Base-by-base conservation (phyloP, 2,113 vertebrate species). In the Emydura subglobosa region DNA sequence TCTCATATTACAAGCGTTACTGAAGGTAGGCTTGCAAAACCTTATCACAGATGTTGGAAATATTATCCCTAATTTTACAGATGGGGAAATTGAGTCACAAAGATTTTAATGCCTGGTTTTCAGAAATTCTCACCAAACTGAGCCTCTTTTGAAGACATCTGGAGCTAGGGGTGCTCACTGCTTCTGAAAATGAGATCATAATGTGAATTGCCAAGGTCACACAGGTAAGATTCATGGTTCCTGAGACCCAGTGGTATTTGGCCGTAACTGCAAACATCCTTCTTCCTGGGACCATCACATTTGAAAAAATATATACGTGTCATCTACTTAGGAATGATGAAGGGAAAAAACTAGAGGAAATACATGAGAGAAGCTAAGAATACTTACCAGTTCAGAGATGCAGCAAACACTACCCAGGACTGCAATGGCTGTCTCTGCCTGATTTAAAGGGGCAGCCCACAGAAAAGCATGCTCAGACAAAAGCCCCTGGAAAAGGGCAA, bases 141-240 rank as follows among this genome's bases (percentile, higher is more conserved):
- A 96, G 83, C 49, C 93, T n/a, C 51, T 82, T 31, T 88, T 65
- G 57, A 88, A 95, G 95, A 47, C 53, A 82, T 50, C 85, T 39
- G 59, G 49, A 80, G 87, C 24, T 17, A 19, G 1, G 88, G 88
- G 76, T 94, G 83, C n/a, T 49, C 47, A 87, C 31, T 80, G 31
- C 10, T 83, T 82, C 61, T 87, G 78, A 91, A 97, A 89, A 53
- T 25, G 50, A 89, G 44, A 59, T 85, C 81, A 86, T 49, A 95
- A 94, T 88, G 50, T 5, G n/a, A 90, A 47, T 27, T 81, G 8
- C 14, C 92, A 93, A 94, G 89, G 79, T 91, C 90, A 94, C 24
- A 22, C 79, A 34, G 29, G 27, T 80, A 19, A 80, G 50, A 80
- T 44, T 80, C 44, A n/a, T 61, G 57, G 24, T 53, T 86, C 55